Percentiles rank a stretch among this genome's conserved stretches.
Conservation (phyloP, 2,888 invertebrate species). For the Andricus quercusramuli region DNA sequence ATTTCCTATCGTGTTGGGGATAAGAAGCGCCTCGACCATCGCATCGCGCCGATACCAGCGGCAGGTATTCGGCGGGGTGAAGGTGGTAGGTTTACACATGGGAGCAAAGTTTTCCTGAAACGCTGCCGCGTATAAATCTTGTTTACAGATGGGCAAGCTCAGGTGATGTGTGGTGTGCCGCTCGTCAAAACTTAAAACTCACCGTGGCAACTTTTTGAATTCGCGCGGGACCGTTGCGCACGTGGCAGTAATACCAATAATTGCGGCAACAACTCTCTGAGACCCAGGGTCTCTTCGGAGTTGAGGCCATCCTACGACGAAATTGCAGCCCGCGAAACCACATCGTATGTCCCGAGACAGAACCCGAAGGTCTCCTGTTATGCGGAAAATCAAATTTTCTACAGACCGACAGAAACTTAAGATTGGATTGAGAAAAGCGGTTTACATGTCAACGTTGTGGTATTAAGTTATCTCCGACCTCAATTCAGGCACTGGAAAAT, state of each 20-base stretch:
- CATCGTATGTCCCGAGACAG: constrained; percentile 19
- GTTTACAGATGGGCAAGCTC: constrained; percentile 74
- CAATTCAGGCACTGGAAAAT: not conserved
- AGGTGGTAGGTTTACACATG: constrained; percentile 63
- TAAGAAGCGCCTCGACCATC: constrained; percentile 34
- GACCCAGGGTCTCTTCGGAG: not conserved
- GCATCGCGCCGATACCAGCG: constrained; percentile 32
- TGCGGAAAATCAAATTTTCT: constrained; percentile 22
- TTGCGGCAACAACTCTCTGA: constrained; percentile 11
- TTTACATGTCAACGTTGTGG: constrained; percentile 19
- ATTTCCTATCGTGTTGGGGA: constrained; percentile 66
- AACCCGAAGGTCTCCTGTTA: constrained; percentile 10
- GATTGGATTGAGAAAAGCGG: constrained; percentile 30
- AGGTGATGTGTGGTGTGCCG: constrained; percentile 67
- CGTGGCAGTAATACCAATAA: constrained; percentile 29
- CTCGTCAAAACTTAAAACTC: constrained; percentile 67
- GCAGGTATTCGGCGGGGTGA: constrained; percentile 35
- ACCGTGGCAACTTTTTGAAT: constrained; percentile 60
- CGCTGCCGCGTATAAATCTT: constrained; percentile 74
- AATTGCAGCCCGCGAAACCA: not conserved
- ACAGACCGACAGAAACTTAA: constrained; percentile 27
- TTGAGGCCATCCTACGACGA: constrained; percentile 20
- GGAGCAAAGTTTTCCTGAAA: constrained; percentile 74
- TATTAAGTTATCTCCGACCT: constrained; percentile 22
- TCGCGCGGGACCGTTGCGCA: constrained; percentile 57